Evolutionary conservation across 2,797 vertebrate species (phyloP).

Genomic region (Scolopax bukidnonensis): DNA sequence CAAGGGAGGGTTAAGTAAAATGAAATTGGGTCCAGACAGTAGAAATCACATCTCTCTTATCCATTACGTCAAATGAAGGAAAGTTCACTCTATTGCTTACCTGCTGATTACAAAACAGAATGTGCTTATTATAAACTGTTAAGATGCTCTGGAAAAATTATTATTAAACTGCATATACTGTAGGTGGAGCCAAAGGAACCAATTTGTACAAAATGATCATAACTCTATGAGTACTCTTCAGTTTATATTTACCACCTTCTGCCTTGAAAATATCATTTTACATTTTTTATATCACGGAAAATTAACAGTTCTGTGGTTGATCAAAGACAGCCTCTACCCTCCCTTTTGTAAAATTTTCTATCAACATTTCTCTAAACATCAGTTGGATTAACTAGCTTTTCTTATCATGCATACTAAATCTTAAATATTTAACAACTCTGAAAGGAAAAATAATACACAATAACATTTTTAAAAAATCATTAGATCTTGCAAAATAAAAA

Average conservation of each 20-base stretch:
- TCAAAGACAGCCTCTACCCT: not conserved
- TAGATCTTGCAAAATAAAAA: not conserved
- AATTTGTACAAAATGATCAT: not conserved
- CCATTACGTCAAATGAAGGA: not conserved
- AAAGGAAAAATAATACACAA: not conserved
- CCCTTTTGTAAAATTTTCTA: not conserved
- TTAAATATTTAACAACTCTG: not conserved
- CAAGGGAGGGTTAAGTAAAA: not conserved
- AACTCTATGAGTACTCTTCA: not conserved
- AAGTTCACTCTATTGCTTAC: not conserved
- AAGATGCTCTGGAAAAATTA: not conserved
- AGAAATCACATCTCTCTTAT: not conserved
- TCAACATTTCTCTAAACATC: not conserved
- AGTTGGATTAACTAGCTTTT: slow-evolving; percentile 14
- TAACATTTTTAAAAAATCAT: not conserved
- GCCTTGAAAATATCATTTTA: not conserved
- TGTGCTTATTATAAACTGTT: not conserved
- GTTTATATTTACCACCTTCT: not conserved
- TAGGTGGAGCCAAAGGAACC: slow-evolving; percentile 68
- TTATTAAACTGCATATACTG: slow-evolving; percentile 33
- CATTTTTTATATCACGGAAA: not conserved
- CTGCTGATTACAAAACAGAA: not conserved
- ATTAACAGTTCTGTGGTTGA: not conserved
- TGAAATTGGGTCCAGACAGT: not conserved
- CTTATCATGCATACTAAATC: not conserved